phyloP scores from a whole-genome alignment of 1,140 invertebrate genomes.

The Cryptotermes secundus region DNA sequence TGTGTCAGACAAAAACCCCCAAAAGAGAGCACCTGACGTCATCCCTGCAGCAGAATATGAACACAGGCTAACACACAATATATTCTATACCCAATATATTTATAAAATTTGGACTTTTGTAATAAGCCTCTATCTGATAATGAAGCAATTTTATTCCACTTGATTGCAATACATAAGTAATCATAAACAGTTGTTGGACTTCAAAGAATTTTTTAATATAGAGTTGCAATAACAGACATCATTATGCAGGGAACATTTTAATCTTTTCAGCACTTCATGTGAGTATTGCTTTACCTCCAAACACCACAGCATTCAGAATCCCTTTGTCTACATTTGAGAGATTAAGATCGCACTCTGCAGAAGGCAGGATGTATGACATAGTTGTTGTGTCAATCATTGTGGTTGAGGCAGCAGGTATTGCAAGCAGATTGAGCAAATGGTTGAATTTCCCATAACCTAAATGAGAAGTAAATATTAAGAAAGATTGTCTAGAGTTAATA shows the following conservation, averaged over 20 bases:
- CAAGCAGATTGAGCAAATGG: conserved; percentile 57
- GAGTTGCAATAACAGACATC: no score
- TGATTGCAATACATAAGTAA: no score
- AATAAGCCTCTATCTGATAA: no score
- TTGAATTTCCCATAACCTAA: conserved; percentile 68
- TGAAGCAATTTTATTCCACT: no score
- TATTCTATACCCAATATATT: no score
- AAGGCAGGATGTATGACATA: conserved; percentile 66
- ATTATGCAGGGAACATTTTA: background rate
- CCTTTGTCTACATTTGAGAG: conserved; percentile 66
- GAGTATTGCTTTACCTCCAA: conserved; percentile 55
- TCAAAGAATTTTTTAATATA: no score
- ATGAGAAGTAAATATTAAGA: background rate
- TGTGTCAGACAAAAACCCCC: conserved; percentile 79
- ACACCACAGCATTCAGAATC: conserved; percentile 63
- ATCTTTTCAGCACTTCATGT: background rate
- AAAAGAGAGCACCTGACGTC: conserved; percentile 68
- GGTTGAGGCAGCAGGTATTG: conserved; percentile 62
- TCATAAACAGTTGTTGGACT: no score
- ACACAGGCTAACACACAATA: no score
- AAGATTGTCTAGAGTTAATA: no score
- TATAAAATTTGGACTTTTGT: no score
- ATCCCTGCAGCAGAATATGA: conserved; percentile 17
- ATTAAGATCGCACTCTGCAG: conserved; percentile 68
- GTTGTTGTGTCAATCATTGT: conserved; percentile 64